Conservation (phyloP, 2,888 invertebrate genomes). For the Pantelozetes paolii region DNA sequence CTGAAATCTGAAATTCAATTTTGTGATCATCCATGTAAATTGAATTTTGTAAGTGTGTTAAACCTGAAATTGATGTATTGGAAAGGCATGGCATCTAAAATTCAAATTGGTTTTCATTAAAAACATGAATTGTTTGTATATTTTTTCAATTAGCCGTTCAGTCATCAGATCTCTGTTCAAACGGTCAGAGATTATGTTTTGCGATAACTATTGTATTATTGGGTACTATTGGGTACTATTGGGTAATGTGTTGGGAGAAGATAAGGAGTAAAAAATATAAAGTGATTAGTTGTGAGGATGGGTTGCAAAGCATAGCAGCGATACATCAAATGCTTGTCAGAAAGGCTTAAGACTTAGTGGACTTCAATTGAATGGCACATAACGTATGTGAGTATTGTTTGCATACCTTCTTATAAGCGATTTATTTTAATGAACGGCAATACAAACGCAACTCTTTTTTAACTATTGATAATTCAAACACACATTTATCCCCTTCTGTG, state of each 20-base stretch:
- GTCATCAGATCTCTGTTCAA: too few species aligned
- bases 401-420: constrained; percentile 4
- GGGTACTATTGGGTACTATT: too few species aligned
- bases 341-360: neutral
- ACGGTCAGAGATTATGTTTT: too few species aligned
- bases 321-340: neutral
- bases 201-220: too few species aligned
- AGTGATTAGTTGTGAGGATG: neutral
- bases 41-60: too few species aligned
- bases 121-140: too few species aligned
- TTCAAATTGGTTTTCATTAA: too few species aligned
- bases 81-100: too few species aligned
- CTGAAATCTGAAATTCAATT: too few species aligned
- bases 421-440: neutral
- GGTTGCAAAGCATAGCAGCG: neutral
- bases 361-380: neutral
- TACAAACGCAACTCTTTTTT: neutral
- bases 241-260: neutral
- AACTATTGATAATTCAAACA: neutral
- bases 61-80: too few species aligned
- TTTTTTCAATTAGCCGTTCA: too few species aligned
- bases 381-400: neutral
- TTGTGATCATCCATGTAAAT: too few species aligned
- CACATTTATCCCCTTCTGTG: neutral
- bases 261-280: neutral